These are phyloP conservation scores for Nipponacmea schrenckii DNA, from an alignment of 2,888 invertebrate genomes.

Conservation along the genomic window DNA sequence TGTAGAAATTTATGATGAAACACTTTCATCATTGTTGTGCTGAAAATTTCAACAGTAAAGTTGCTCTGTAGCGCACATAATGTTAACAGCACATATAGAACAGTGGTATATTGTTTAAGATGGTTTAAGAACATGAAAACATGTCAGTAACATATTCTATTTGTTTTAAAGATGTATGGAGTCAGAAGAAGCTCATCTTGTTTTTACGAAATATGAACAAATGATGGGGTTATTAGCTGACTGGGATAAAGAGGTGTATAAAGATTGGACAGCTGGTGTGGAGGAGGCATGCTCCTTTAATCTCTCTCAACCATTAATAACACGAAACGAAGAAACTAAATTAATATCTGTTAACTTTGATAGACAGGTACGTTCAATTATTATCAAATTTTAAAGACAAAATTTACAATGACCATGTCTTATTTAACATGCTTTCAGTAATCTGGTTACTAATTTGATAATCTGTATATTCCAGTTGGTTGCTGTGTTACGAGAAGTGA, in stretches of 20 bases:
- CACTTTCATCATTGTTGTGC: no score
- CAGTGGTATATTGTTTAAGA: no score
- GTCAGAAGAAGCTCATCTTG: conserved; percentile 77
- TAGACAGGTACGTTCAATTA: conserved; percentile 73
- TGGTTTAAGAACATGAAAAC: no score
- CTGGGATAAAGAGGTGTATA: conserved; percentile 80
- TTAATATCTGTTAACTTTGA: conserved; percentile 87
- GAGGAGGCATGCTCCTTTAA: conserved; percentile 80
- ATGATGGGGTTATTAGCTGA: conserved; percentile 77
- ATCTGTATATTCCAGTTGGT: conserved; percentile 77
- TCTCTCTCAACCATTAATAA: conserved; percentile 81
- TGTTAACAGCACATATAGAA: no score
- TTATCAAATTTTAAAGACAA: neutral
- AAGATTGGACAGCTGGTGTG: conserved; percentile 82
- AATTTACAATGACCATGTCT: neutral
- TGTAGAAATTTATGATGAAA: no score
- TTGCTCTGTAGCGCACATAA: no score
- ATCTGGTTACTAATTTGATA: no score
- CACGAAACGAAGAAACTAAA: conserved; percentile 71
- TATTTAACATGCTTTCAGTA: no score
- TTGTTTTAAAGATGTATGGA: conserved; percentile 72
- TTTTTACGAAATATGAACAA: conserved; percentile 80
- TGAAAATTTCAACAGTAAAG: no score
- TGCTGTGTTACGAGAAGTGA: conserved; percentile 87
- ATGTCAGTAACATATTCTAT: no score